Base-by-base conservation (phyloP, 2,113 vertebrate genomes). In the Atractosteus spatula region DNA sequence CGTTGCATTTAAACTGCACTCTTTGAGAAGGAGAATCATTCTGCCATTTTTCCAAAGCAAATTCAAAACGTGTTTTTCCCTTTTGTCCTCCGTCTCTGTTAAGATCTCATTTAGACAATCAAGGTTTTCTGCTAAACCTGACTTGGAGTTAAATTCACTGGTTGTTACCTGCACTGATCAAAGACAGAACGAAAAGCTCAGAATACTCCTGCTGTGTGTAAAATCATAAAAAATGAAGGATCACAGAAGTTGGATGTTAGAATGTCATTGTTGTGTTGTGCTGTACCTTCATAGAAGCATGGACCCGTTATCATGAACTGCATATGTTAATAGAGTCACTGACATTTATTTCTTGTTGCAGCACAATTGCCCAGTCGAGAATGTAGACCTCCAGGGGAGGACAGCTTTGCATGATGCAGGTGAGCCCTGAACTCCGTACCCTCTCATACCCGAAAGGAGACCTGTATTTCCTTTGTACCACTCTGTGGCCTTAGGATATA, bases 371-470 rank as follows among this genome's bases (percentile, higher is more conserved):
- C 96, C 97, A 1, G 96, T 96, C 0, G 97, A 97, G 77, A 97
- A 96, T 2, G 89, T 91, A 79, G 97, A 99, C 87, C 90, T 96
- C 13, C 96, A 98, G 71, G 96, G 97, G 41, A 92, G 95, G 79
- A 96, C 96, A 0, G 95, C 97, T 29, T 90, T 99, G 47, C 97
- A 99, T 16, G 96, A 99, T 79, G 97, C 97, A 65, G 96, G 97
- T 98, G 74, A 89, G 86, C 8, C 3, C 12, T 41, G n/a, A 3
- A 13, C 57, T 41, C 41, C 41, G 55, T 57, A 42, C 41, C 57
- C 57, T 29, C 17, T 29, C 17, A 29, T 29, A 29, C 17, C 17
- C 17, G 17, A 29, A 29, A 29, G 17, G 17, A 29, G 17, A 29
- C 17, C 17, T 29, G 17, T 29, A 29, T 29, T 29, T 29, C 17